Base-by-base conservation (phyloP, 1,140 invertebrate genomes). In the Brachionus koreanus region DNA sequence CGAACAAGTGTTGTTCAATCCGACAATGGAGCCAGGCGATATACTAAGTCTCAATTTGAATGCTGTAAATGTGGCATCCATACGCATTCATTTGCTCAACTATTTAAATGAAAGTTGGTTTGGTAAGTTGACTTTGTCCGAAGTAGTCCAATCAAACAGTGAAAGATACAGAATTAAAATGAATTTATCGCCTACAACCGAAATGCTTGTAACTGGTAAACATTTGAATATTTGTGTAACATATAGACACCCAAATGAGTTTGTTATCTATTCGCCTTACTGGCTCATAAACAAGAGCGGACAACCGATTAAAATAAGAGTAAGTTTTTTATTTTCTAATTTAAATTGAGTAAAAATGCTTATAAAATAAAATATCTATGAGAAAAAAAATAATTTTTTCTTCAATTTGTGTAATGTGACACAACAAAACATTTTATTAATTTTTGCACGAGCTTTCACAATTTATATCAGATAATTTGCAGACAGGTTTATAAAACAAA, bases 251-350 rank as follows among this genome's bases (percentile, higher is more conserved):
- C 76, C 76, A 65, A 79, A 79, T 43, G 49, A 79, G 25, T 61
- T 79, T 13, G 57, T 39, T 12, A 35, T 79, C 33, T 79, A 61
- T 65, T 79, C 35, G 7, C 76, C 76, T 12, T 79, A 79, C 33
- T 79, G 76, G 76, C 37, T 79, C 5, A 79, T 79, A 19, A 79
- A 79, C 19, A 79, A 79, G 10, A 79, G 76, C 29, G 76, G 76
- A 33, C 35, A 42, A n/a, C 76, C 76, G 10, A 79, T 79, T 63
- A 35, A 42, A 39, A 79, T 79, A 19, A 57, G 37, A 39, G 46
- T 72, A 72, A 39, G 9, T 69, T 25, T 61, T 61, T 12, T 46
- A 46, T 46, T n/a, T 12, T 12, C 10, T 46, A n/a, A n/a, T n/a
- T n/a, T n/a, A n/a, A n/a, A n/a, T n/a, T n/a, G n/a, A n/a, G n/a